phyloP scores from a whole-genome alignment of 2,113 vertebrate genomes.

The Dipodomys stephensi region DNA sequence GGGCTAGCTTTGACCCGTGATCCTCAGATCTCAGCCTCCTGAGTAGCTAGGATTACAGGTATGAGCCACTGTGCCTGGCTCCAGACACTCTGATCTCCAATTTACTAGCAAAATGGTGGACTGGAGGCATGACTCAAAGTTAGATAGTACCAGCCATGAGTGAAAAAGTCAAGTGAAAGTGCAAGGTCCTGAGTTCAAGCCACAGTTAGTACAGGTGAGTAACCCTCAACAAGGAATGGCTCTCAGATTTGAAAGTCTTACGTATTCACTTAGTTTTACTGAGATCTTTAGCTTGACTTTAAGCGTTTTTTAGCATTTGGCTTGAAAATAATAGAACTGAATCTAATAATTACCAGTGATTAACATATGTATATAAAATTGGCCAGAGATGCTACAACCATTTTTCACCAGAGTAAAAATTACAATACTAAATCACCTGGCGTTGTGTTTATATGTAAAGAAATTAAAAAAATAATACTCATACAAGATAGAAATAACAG shows the following conservation, averaged over 20 bases:
- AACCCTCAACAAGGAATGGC: no score
- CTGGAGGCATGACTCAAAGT: no score
- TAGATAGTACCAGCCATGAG: no score
- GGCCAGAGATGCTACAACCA: not conserved
- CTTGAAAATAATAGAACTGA: constrained; percentile 49
- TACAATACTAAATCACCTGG: not conserved
- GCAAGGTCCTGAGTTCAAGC: no score
- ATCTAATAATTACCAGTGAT: not conserved
- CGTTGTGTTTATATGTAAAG: constrained; percentile 32
- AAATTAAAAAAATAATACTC: not conserved
- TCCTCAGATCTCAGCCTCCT: no score
- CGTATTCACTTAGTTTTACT: constrained; percentile 36
- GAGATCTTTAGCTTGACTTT: constrained; percentile 34
- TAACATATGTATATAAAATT: not conserved
- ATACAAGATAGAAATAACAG: not conserved
- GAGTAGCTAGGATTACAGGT: no score
- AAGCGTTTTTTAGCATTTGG: constrained; percentile 30
- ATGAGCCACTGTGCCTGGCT: no score
- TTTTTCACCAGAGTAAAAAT: constrained; percentile 9
- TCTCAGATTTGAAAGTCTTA: not conserved
- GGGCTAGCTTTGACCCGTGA: no score
- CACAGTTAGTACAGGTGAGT: no score
- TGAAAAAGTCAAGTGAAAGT: no score
- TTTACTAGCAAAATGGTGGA: no score
- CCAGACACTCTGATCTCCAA: no score